A percentile compares a stretch with the other conserved stretches of the same genome.
Conservation (phyloP, 2,797 vertebrate species). For the Pseudotriccus pelzelni region DNA sequence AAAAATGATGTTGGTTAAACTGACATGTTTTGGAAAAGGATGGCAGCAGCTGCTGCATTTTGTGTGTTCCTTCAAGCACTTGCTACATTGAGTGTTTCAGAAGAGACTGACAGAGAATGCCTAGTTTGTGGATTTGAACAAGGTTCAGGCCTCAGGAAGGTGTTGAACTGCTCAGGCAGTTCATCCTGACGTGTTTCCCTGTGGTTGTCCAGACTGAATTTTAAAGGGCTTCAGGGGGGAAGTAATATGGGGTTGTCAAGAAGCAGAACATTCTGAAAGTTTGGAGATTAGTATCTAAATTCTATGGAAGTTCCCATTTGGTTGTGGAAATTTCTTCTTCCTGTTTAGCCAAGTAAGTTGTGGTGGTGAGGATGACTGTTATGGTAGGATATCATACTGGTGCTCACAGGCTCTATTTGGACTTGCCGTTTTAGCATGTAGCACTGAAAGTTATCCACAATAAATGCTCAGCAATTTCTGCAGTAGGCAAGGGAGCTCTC, state of each 20-base stretch:
- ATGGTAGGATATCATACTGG: not conserved
- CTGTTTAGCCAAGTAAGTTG: not conserved
- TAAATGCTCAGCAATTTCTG: not conserved
- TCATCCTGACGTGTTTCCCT: not conserved
- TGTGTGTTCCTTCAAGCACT: not conserved
- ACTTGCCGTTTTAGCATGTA: not conserved
- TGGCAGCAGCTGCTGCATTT: not conserved
- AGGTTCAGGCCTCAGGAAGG: not conserved
- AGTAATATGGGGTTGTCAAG: not conserved
- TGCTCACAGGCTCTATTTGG: not conserved
- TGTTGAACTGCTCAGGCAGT: not conserved
- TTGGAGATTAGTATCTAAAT: not conserved
- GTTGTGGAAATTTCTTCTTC: not conserved
- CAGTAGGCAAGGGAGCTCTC: not conserved
- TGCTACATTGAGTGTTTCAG: not conserved
- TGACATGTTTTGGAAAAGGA: not conserved
- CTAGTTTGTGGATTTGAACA: not conserved
- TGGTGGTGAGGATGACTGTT: not conserved
- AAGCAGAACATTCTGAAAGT: not conserved
- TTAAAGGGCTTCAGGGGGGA: not conserved
- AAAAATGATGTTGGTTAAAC: not conserved
- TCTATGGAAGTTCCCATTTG: not conserved
- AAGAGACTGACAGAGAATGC: not conserved
- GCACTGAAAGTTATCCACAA: not conserved
- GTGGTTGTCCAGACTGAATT: not conserved